Evolutionary conservation across 2,888 invertebrate species (phyloP).

Genomic region (Gonocerus acuteangulatus): DNA sequence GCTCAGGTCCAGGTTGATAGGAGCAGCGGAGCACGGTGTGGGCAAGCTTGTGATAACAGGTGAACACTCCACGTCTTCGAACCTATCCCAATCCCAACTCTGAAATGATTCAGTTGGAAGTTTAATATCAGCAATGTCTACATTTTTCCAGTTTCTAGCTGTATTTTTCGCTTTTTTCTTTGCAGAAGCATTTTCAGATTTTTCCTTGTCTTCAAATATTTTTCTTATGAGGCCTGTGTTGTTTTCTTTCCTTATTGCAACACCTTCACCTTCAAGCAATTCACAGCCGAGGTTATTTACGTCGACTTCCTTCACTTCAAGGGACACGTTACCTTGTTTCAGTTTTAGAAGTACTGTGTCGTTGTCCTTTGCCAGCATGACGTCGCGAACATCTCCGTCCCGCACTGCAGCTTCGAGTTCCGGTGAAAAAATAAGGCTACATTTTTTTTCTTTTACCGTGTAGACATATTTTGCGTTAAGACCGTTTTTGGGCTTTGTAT

Average conservation of each 20-base stretch:
- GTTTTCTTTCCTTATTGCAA: slow-evolving; percentile 25
- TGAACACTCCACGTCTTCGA: slow-evolving; percentile 16
- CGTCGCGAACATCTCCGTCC: slow-evolving; percentile 67
- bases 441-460: slow-evolving; percentile 63
- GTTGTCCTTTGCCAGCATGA: slow-evolving; percentile 67
- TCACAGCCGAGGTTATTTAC: slow-evolving; percentile 45
- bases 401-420: slow-evolving; percentile 66
- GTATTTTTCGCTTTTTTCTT: slow-evolving; percentile 28
- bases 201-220: slow-evolving; percentile 64
- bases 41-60: slow-evolving; percentile 44
- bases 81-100: slow-evolving; percentile 34
- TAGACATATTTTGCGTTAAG: slow-evolving; percentile 61
- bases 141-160: slow-evolving; percentile 33
- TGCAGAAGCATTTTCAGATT: slow-evolving; percentile 29
- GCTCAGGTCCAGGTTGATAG: slow-evolving; percentile 50
- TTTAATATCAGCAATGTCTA: slow-evolving; percentile 12
- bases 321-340: slow-evolving; percentile 64
- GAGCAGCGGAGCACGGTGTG: slow-evolving; percentile 48
- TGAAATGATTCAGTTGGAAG: slow-evolving; percentile 18
- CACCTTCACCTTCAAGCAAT: slow-evolving; percentile 62
- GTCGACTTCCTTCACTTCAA: slow-evolving; percentile 57
- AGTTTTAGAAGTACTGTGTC: slow-evolving; percentile 66
- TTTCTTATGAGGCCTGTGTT: slow-evolving; percentile 58
- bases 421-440: slow-evolving; percentile 66
- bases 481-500: slow-evolving; percentile 25